Conservation (phyloP, 2,888 invertebrate genomes). For the Philonicus albiceps region DNA sequence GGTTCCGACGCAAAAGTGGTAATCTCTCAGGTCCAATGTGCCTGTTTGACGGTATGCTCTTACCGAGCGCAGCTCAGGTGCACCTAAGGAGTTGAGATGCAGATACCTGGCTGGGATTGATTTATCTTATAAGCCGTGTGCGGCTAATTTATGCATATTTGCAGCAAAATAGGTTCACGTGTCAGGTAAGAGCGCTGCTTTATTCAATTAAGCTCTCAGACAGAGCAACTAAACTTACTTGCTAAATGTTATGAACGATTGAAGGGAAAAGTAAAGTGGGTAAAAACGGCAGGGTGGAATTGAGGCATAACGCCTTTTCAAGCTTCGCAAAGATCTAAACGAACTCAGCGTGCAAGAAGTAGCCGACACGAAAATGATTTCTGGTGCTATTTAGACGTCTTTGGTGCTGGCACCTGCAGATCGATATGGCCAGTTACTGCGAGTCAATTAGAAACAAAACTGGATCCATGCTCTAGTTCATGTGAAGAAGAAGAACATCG, state of each 20-base stretch:
- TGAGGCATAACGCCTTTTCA: neutral
- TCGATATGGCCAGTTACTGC: neutral
- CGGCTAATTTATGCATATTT: neutral
- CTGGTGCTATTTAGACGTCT: neutral
- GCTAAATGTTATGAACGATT: neutral
- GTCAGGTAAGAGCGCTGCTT: neutral
- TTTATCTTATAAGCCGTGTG: neutral
- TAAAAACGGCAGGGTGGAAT: neutral
- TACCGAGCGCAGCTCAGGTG: neutral
- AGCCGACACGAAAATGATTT: neutral
- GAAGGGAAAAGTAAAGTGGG: neutral
- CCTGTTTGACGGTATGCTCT: neutral
- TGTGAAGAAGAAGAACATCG: neutral
- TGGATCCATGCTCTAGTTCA: neutral
- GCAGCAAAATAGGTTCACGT: neutral
- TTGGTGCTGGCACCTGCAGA: neutral
- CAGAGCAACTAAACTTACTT: neutral
- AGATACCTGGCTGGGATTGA: neutral
- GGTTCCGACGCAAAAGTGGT: conserved; percentile 11
- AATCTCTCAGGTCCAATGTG: neutral
- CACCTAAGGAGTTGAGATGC: neutral
- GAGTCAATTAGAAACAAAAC: neutral
- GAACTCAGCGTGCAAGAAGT: neutral
- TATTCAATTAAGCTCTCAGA: neutral
- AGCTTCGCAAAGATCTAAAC: neutral